Conservation (phyloP, 2,113 vertebrate genomes). For the Hemiscyllium ocellatum region DNA sequence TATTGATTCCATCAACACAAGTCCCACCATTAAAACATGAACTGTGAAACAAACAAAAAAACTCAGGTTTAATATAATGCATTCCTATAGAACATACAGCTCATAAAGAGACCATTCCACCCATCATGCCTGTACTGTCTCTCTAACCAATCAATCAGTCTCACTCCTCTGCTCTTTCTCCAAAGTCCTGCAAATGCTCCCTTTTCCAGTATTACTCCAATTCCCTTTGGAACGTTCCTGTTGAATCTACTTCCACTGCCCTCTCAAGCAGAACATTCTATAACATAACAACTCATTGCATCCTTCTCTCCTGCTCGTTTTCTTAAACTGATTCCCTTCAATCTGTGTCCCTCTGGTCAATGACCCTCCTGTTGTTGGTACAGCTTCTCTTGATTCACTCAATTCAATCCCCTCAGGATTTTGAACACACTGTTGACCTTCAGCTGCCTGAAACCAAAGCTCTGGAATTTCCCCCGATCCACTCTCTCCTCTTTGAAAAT, state of each 20-base stretch:
- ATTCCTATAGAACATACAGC: not conserved
- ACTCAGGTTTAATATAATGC: not conserved
- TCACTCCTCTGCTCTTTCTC: not conserved
- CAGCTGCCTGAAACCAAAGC: no score
- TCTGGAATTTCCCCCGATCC: no score
- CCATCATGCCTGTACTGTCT: not conserved
- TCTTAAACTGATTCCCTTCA: no score
- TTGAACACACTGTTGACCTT: not conserved
- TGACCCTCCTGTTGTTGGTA: not conserved
- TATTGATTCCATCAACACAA: conserved; percentile 87
- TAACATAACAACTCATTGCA: no score
- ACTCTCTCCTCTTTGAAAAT: not conserved
- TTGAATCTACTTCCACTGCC: no score
- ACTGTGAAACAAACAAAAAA: conserved; percentile 51
- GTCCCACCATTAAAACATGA: conserved; percentile 92
- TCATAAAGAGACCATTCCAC: no score
- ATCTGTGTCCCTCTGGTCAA: no score
- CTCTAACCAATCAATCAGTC: not conserved
- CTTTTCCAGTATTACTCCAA: no score
- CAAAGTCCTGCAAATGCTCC: not conserved
- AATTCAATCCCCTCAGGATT: not conserved
- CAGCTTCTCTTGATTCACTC: not conserved
- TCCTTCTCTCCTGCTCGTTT: no score
- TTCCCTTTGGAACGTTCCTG: no score
- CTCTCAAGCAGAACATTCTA: no score